A percentile compares a stretch with the other conserved stretches of the same genome.
These are phyloP conservation scores for Pocota personata DNA, from an alignment of 2,888 invertebrate species.

Conservation along the genomic window DNA sequence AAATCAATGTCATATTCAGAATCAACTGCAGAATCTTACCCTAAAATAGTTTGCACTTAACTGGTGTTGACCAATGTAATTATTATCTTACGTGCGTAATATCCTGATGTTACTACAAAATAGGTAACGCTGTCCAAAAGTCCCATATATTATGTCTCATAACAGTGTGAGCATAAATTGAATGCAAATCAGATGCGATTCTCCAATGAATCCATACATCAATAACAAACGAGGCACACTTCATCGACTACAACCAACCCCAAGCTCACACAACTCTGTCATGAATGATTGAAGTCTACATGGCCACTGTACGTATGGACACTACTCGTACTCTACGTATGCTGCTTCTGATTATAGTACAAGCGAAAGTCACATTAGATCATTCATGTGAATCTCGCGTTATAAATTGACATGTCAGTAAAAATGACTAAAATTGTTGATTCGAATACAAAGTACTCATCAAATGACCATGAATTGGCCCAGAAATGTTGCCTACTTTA, in stretches of 20 bases:
- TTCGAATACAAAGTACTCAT: background rate
- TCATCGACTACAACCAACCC: background rate
- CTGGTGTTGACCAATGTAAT: no score
- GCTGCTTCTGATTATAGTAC: background rate
- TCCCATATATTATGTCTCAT: background rate
- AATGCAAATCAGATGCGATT: background rate
- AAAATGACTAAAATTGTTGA: background rate
- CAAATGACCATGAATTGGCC: constrained; percentile 2
- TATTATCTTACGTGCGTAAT: background rate
- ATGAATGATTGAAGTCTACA: background rate
- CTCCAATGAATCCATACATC: background rate
- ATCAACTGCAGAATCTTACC: no score
- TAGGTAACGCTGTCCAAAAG: no score
- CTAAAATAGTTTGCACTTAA: no score
- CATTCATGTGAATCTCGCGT: background rate
- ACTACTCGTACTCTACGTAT: background rate
- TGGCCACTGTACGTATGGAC: background rate
- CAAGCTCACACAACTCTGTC: background rate
- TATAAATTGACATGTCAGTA: background rate
- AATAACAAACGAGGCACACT: background rate
- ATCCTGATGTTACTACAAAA: background rate
- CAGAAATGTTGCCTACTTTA: background rate
- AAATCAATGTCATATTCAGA: no score
- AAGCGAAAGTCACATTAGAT: background rate
- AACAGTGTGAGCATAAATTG: background rate